Conservation (phyloP, 2,888 invertebrate species). For the Ptilodon capucinus region DNA sequence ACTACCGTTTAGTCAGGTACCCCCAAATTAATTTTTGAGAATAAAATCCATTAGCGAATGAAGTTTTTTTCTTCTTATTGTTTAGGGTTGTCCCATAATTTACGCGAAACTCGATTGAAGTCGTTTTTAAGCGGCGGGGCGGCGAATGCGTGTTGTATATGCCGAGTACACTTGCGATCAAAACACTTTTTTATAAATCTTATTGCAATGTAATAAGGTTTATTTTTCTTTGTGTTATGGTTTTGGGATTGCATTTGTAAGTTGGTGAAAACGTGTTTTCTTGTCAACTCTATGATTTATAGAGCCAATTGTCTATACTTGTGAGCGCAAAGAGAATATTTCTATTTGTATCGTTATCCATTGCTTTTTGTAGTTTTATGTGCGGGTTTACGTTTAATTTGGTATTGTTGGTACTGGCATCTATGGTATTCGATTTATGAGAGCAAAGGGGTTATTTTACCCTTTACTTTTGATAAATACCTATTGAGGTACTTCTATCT, state of each 20-base stretch:
- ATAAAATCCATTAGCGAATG: slow-evolving; percentile 80
- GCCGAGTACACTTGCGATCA: slow-evolving; percentile 5
- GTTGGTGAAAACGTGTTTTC: slow-evolving; percentile 62
- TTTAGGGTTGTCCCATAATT: slow-evolving; percentile 79
- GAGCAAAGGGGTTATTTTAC: slow-evolving; percentile 46
- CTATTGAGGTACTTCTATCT: no score
- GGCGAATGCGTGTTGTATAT: slow-evolving; percentile 56
- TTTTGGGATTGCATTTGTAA: slow-evolving; percentile 15
- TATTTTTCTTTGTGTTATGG: slow-evolving; percentile 19
- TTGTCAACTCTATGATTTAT: slow-evolving; percentile 80
- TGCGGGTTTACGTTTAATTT: slow-evolving; percentile 75
- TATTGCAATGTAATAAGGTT: slow-evolving; percentile 32
- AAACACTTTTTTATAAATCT: slow-evolving; percentile 3
- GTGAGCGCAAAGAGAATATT: slow-evolving; percentile 76
- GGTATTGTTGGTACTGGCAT: slow-evolving; percentile 68
- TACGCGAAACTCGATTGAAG: slow-evolving; percentile 76
- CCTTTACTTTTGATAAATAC: neutral
- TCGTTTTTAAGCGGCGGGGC: slow-evolving; percentile 76
- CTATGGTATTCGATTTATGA: slow-evolving; percentile 67
- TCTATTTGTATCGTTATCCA: slow-evolving; percentile 65
- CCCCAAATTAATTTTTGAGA: slow-evolving; percentile 80
- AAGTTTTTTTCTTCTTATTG: slow-evolving; percentile 70
- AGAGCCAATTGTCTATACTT: slow-evolving; percentile 74
- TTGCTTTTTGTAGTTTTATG: slow-evolving; percentile 63
- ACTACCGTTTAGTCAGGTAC: slow-evolving; percentile 69